phyloP scores from a whole-genome alignment of 2,797 vertebrate species.

The Neostethus bicornis region DNA sequence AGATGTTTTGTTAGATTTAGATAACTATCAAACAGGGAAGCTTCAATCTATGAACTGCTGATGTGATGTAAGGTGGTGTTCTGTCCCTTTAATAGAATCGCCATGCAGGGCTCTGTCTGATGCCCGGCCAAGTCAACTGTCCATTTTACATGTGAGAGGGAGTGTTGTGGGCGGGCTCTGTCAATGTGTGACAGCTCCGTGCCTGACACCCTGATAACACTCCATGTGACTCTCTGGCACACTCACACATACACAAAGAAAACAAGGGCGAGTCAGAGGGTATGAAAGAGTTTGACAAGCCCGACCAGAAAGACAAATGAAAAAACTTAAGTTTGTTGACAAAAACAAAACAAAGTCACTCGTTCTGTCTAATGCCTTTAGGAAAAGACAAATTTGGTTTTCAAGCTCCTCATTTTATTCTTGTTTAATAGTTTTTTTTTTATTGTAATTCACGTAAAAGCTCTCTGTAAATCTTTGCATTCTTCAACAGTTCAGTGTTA shows the following conservation, averaged over 20 bases:
- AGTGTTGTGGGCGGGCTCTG: slow-evolving; percentile 55
- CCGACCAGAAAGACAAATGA: slow-evolving; percentile 50
- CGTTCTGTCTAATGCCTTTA: slow-evolving; percentile 34
- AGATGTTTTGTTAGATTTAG: slow-evolving; percentile 58
- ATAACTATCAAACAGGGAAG: slow-evolving; percentile 45
- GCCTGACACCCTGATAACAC: slow-evolving; percentile 76
- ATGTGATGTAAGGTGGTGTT: slow-evolving; percentile 55
- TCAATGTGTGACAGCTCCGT: slow-evolving; percentile 73
- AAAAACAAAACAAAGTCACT: slow-evolving; percentile 26
- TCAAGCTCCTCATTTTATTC: slow-evolving; percentile 18
- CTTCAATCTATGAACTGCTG: slow-evolving; percentile 52
- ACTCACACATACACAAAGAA: slow-evolving; percentile 37
- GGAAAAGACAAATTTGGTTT: slow-evolving; percentile 40
- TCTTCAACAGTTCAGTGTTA: neutral
- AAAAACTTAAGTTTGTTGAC: slow-evolving; percentile 40
- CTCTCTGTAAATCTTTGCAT: slow-evolving; percentile 32
- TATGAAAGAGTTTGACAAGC: slow-evolving; percentile 49
- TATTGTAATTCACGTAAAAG: slow-evolving; percentile 39
- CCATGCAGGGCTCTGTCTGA: slow-evolving; percentile 42
- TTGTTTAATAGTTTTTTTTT: slow-evolving; percentile 41
- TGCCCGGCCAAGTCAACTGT: slow-evolving; percentile 37
- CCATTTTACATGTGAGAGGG: slow-evolving; percentile 6
- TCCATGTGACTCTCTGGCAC: slow-evolving; percentile 63
- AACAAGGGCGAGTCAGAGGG: slow-evolving; percentile 61
- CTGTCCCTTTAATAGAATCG: slow-evolving; percentile 57